phyloP scores from a whole-genome alignment of 2,113 vertebrate genomes.

The Cheirogaleus medius region DNA sequence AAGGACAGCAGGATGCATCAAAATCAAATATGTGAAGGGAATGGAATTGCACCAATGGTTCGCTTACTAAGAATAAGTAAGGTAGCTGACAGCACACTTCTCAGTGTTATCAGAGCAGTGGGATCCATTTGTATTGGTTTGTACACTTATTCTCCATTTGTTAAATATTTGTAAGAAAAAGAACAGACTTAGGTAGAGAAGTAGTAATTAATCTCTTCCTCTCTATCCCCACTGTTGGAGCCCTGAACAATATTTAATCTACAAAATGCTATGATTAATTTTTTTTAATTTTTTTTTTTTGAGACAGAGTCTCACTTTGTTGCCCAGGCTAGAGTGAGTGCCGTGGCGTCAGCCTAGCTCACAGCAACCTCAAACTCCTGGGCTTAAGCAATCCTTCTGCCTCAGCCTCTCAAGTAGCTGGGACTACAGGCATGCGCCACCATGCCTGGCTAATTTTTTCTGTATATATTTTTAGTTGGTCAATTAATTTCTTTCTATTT shows the following conservation, averaged over 20 bases:
- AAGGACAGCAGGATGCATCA: conserved; percentile 84
- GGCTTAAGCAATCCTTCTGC: too few species aligned
- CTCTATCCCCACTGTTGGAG: background rate
- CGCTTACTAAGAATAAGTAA: conserved; percentile 81
- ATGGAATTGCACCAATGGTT: conserved; percentile 85
- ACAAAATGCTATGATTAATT: background rate
- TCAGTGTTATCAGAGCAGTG: conserved; percentile 84
- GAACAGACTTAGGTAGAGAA: background rate
- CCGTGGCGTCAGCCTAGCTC: too few species aligned
- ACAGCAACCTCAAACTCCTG: too few species aligned
- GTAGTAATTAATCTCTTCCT: background rate
- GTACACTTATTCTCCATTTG: conserved; percentile 51
- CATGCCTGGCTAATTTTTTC: too few species aligned
- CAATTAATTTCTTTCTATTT: too few species aligned
- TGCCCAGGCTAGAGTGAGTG: too few species aligned
- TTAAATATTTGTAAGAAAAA: background rate
- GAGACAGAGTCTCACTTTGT: too few species aligned
- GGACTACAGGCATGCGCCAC: too few species aligned
- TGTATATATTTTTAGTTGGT: too few species aligned
- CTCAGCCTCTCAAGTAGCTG: too few species aligned
- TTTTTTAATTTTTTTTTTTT: too few species aligned
- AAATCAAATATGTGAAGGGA: conserved; percentile 85
- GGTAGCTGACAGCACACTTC: conserved; percentile 83
- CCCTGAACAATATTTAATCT: background rate
- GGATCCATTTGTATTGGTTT: conserved; percentile 85